Percentiles rank a stretch among this genome's conserved stretches.
Conservation (phyloP, 2,797 vertebrate species). For the Carcharodon carcharias region DNA sequence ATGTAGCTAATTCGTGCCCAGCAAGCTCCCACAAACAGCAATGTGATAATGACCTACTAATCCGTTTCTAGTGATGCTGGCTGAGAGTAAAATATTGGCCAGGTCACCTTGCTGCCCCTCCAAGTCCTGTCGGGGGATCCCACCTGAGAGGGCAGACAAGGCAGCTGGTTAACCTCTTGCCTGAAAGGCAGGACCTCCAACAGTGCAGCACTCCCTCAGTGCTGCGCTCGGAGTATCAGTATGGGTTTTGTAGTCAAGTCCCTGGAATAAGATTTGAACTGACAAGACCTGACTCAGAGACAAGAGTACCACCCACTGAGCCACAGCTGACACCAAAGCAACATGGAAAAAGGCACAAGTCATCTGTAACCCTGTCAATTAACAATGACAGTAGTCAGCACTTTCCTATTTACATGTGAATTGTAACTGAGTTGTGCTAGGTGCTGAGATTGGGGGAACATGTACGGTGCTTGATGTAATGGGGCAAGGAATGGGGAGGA, state of each 20-base stretch:
- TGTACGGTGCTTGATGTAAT: not conserved
- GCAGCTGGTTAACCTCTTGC: too few relatives aligned
- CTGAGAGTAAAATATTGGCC: not conserved
- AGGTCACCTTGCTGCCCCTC: not conserved
- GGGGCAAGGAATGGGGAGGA: not conserved
- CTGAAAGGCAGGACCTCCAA: not conserved
- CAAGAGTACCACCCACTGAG: not conserved
- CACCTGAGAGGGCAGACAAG: too few relatives aligned
- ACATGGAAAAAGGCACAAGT: not conserved
- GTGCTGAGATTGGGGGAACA: too few relatives aligned
- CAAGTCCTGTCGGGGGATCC: not conserved
- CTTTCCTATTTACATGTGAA: not conserved
- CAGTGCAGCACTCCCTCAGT: not conserved
- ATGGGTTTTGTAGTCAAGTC: too few relatives aligned
- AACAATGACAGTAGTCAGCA: not conserved
- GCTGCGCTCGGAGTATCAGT: not conserved
- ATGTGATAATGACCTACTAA: not conserved
- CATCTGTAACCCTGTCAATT: not conserved
- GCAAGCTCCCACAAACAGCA: not conserved
- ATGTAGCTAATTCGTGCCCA: not conserved
- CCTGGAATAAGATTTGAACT: not conserved
- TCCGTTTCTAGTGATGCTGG: not conserved
- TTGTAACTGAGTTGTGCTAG: not conserved
- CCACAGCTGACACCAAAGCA: not conserved
- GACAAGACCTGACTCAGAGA: not conserved